Conservation (phyloP, 2,113 vertebrate genomes). For the Aspidoscelis tigris region DNA sequence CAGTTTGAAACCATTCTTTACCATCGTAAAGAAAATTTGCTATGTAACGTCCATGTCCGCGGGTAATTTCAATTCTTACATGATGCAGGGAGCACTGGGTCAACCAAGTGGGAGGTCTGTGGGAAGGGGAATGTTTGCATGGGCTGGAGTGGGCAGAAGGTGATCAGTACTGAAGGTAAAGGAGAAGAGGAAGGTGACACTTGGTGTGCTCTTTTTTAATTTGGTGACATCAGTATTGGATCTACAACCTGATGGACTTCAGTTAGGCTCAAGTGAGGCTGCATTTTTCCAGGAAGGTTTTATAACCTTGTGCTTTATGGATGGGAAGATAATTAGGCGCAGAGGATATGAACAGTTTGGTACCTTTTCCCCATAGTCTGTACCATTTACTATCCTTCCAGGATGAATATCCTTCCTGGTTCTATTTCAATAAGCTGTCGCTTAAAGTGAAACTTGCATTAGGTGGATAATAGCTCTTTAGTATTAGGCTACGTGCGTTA, state of each 20-base stretch:
- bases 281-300: neutral
- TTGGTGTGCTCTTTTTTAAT: too few species aligned
- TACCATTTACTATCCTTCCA: neutral
- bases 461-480: too few species aligned
- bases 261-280: neutral
- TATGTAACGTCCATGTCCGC: too few species aligned
- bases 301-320: neutral
- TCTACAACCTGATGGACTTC: too few species aligned
- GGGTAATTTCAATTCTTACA: neutral
- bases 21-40: neutral
- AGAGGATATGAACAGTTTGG: neutral
- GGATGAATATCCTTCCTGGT: neutral
- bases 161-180: neutral
- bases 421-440: neutral
- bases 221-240: too few species aligned
- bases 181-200: neutral
- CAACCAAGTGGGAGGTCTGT: neutral
- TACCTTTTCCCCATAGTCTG: neutral
- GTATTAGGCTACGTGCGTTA: too few species aligned
- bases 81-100: too few species aligned
- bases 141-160: neutral
- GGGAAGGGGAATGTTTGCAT: neutral
- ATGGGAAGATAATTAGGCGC: neutral
- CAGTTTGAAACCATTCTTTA: neutral
- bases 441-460: too few species aligned